phyloP scores from a whole-genome alignment of 2,888 invertebrate species.

The Macropis europaea region DNA sequence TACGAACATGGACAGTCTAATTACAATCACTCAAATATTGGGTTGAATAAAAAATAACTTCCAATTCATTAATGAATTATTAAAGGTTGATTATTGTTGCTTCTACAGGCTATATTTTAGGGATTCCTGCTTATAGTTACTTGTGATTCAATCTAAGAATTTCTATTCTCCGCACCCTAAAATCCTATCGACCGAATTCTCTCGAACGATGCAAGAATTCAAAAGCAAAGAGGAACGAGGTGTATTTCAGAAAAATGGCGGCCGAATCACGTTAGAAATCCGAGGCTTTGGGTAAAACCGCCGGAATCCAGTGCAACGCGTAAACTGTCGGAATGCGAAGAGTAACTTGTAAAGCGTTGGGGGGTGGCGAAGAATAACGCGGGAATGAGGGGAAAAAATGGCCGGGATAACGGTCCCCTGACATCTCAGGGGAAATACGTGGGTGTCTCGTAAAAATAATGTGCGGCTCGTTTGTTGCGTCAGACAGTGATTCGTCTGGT shows the following conservation, averaged over 20 bases:
- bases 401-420: constrained; percentile 35
- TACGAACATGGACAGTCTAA: neutral
- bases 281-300: neutral
- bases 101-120: too few species aligned
- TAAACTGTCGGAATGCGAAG: constrained; percentile 3
- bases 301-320: neutral
- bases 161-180: too few species aligned
- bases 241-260: neutral
- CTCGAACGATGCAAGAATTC: too few species aligned
- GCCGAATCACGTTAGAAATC: neutral
- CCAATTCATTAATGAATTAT: too few species aligned
- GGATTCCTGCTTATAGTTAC: too few species aligned
- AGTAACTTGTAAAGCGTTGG: neutral
- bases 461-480: constrained; percentile 70
- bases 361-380: neutral
- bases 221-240: too few species aligned
- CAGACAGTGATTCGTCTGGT: constrained; percentile 73
- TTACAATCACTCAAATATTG: neutral
- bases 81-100: too few species aligned
- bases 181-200: too few species aligned
- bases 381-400: constrained; percentile 23
- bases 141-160: too few species aligned
- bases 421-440: constrained; percentile 62
- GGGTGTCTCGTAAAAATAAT: constrained; percentile 67
- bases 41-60: too few species aligned